phyloP scores from a whole-genome alignment of 1,140 invertebrate genomes.

The Trichonephila clavipes region DNA sequence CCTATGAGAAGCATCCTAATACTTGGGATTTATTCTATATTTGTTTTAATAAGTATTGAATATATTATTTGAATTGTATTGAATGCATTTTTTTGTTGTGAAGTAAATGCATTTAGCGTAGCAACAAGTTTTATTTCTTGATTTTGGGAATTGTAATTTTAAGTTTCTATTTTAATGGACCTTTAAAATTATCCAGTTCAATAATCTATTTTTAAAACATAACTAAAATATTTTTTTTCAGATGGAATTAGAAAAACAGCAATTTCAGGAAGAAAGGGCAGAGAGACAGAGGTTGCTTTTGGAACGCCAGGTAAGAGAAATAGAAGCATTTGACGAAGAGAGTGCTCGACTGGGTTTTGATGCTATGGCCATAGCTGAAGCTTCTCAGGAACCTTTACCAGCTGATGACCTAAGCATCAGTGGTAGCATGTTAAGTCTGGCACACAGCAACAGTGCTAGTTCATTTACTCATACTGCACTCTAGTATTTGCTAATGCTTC shows the following conservation, averaged over 20 bases:
- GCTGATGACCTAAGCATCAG: constrained; percentile 92
- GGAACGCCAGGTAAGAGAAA: constrained; percentile 92
- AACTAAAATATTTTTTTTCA: constrained; percentile 80
- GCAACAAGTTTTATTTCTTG: too few relatives aligned
- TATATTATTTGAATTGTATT: too few relatives aligned
- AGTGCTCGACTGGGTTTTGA: constrained; percentile 93
- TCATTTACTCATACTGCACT: constrained; percentile 79
- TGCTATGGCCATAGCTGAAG: constrained; percentile 93
- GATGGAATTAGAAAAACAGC: constrained; percentile 95
- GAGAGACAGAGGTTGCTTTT: constrained; percentile 93
- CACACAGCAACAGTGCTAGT: constrained; percentile 90
- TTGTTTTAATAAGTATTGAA: too few relatives aligned
- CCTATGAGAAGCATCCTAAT: too few relatives aligned
- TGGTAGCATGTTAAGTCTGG: constrained; percentile 95
- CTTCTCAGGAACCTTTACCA: constrained; percentile 90
- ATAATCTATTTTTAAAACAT: too few relatives aligned
- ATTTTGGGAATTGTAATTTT: too few relatives aligned
- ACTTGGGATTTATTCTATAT: too few relatives aligned
- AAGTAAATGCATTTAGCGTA: too few relatives aligned
- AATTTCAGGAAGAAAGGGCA: constrained; percentile 93
- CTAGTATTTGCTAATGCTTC: constrained; percentile 59
- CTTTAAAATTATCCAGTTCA: too few relatives aligned
- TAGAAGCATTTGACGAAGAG: constrained; percentile 97
- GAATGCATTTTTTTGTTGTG: too few relatives aligned
- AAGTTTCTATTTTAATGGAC: too few relatives aligned